Percentiles rank a stretch among this genome's conserved stretches.
Evolutionary conservation across 2,113 vertebrate genomes (phyloP).

Genomic region (Numida meleagris): DNA sequence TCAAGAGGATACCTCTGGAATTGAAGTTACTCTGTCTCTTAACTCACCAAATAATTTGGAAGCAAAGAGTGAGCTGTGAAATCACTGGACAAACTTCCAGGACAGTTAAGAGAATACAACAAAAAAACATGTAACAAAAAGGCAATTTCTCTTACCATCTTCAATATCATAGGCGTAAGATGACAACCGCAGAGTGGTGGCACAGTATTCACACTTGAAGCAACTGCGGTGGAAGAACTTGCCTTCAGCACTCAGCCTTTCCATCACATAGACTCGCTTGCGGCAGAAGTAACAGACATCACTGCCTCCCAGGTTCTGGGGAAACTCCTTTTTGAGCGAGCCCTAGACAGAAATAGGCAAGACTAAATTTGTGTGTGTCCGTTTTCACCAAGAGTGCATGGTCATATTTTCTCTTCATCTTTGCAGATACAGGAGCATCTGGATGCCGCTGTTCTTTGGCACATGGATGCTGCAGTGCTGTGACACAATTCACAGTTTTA

Average conservation of each 20-base stretch:
- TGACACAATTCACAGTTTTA: not conserved
- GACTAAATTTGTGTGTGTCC: rapidly evolving
- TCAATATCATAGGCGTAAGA: slow-evolving; percentile 93
- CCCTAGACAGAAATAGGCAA: slow-evolving; percentile 74
- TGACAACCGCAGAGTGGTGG: slow-evolving; percentile 90
- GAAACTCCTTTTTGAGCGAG: slow-evolving; percentile 95
- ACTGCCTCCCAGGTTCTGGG: slow-evolving; percentile 94
- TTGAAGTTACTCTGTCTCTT: rapidly evolving
- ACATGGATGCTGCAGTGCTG: not conserved
- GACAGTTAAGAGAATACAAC: no score
- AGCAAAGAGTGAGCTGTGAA: not conserved
- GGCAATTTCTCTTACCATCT: slow-evolving; percentile 80
- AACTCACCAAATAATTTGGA: not conserved
- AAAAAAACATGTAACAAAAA: not conserved
- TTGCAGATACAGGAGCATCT: not conserved
- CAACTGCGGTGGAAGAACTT: slow-evolving; percentile 99
- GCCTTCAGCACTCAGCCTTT: slow-evolving; percentile 94
- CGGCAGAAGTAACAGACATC: slow-evolving; percentile 97
- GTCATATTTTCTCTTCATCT: rapidly evolving
- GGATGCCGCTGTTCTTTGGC: not conserved
- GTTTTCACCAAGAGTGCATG: rapidly evolving
- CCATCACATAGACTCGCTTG: slow-evolving; percentile 97
- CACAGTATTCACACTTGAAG: slow-evolving; percentile 96
- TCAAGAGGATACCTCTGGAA: not conserved
- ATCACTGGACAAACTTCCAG: not conserved